Conservation (phyloP, 2,888 invertebrate species). For the Drepanosiphum platanoidis region DNA sequence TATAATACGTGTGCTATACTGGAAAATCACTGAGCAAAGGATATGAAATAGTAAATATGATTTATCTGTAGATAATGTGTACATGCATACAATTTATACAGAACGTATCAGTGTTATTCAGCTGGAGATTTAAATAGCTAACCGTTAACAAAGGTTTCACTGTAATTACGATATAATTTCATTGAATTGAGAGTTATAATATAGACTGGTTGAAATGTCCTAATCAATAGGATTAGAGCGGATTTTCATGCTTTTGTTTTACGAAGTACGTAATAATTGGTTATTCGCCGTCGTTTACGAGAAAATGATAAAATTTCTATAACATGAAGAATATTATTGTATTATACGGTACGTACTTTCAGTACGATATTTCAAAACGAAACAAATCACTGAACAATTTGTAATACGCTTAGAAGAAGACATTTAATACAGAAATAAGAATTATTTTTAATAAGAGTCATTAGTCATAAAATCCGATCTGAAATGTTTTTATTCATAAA, state of each 20-base stretch:
- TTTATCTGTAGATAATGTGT: too few relatives aligned
- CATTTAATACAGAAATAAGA: too few relatives aligned
- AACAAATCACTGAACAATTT: background rate
- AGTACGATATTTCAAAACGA: background rate
- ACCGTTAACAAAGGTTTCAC: background rate
- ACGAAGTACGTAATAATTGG: background rate
- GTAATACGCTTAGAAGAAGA: background rate
- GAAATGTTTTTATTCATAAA: background rate
- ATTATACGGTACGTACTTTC: background rate
- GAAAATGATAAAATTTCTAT: background rate
- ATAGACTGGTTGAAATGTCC: background rate
- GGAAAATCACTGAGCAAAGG: too few relatives aligned
- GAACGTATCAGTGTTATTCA: background rate
- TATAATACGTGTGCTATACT: too few relatives aligned
- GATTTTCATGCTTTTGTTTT: background rate
- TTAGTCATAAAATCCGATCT: background rate
- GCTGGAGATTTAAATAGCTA: background rate
- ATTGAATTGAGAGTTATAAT: too few relatives aligned
- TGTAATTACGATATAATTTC: background rate
- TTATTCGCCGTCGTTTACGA: background rate
- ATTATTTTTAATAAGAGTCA: too few relatives aligned
- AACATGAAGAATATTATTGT: too few relatives aligned
- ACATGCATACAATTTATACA: too few relatives aligned
- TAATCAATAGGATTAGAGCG: background rate
- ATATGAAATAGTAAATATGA: too few relatives aligned